A percentile compares a stretch with the other conserved stretches of the same genome.
These are phyloP conservation scores for Aproaerema taeniolella DNA, from an alignment of 2,888 invertebrate genomes.

Conservation along the genomic window DNA sequence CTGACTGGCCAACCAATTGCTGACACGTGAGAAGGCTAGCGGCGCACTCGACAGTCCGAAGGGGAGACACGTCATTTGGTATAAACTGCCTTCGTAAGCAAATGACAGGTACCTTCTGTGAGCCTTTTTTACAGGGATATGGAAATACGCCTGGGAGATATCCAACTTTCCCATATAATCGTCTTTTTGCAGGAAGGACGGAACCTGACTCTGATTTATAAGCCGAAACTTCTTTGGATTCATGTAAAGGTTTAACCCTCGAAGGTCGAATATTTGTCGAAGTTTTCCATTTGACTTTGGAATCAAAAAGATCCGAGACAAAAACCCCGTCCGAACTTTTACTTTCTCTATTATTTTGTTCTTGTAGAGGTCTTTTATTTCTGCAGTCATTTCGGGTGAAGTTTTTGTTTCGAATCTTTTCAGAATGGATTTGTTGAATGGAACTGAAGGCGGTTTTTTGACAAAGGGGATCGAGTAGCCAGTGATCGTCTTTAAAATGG, in stretches of 20 bases:
- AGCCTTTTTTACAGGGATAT: slow-evolving; percentile 4
- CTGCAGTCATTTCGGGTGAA: background rate
- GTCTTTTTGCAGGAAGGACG: background rate
- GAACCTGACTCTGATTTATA: slow-evolving; percentile 3
- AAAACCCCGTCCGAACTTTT: slow-evolving; percentile 1
- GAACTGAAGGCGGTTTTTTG: slow-evolving; percentile 4
- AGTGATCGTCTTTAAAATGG: background rate
- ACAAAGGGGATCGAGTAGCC: slow-evolving; percentile 9
- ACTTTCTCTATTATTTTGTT: background rate
- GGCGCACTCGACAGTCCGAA: slow-evolving; percentile 19
- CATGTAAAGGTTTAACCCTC: slow-evolving; percentile 1
- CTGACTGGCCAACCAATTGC: slow-evolving; percentile 17
- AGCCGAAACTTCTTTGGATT: slow-evolving; percentile 7
- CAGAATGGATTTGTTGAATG: background rate
- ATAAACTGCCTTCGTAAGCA: background rate
- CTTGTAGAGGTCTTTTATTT: too few species aligned
- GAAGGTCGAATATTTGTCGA: slow-evolving; percentile 5
- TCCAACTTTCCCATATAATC: too few species aligned
- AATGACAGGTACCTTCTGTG: slow-evolving; percentile 9
- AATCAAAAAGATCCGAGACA: too few species aligned
- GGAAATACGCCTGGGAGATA: too few species aligned
- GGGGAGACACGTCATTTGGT: slow-evolving; percentile 14
- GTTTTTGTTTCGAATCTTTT: background rate
- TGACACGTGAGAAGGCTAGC: slow-evolving; percentile 13
- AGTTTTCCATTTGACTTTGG: slow-evolving; percentile 7